A percentile compares a stretch with the other conserved stretches of the same genome.
phyloP scores from a whole-genome alignment of 1,140 invertebrate genomes.

The Andricus grossulariae region DNA sequence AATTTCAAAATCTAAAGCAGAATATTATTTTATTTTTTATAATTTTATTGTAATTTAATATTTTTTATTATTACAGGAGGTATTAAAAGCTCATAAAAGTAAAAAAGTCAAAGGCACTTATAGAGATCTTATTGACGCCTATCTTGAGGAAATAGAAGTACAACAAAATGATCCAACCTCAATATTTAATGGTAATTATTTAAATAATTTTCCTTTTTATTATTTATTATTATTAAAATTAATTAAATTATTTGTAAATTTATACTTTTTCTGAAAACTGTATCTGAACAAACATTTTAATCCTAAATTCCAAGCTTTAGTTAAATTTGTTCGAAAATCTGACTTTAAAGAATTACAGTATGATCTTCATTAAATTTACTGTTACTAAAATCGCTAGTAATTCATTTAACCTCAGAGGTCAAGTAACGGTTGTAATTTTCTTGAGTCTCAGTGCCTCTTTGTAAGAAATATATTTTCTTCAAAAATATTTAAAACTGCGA shows the following conservation, averaged over 20 bases:
- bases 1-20: background rate
- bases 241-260: too few relatives aligned
- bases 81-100: constrained; percentile 65
- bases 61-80: constrained; percentile 57
- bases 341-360: background rate
- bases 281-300: too few relatives aligned
- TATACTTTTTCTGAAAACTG: too few relatives aligned
- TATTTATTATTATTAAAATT: too few relatives aligned
- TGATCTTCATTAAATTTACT: background rate
- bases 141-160: constrained; percentile 71
- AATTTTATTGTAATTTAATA: constrained; percentile 40
- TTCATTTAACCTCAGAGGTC: background rate
- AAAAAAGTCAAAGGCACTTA: constrained; percentile 58
- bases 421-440: constrained; percentile 11
- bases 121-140: constrained; percentile 75
- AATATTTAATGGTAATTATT: constrained; percentile 63
- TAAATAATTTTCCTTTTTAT: too few relatives aligned
- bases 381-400: constrained; percentile 14
- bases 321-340: constrained; percentile 49
- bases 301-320: background rate
- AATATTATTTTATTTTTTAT: constrained; percentile 31
- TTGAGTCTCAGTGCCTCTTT: background rate
- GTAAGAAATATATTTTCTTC: background rate
- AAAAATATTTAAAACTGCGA: background rate
- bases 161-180: constrained; percentile 53